Conservation (phyloP, 1,140 invertebrate species). For the Neodiprion pinetum region DNA sequence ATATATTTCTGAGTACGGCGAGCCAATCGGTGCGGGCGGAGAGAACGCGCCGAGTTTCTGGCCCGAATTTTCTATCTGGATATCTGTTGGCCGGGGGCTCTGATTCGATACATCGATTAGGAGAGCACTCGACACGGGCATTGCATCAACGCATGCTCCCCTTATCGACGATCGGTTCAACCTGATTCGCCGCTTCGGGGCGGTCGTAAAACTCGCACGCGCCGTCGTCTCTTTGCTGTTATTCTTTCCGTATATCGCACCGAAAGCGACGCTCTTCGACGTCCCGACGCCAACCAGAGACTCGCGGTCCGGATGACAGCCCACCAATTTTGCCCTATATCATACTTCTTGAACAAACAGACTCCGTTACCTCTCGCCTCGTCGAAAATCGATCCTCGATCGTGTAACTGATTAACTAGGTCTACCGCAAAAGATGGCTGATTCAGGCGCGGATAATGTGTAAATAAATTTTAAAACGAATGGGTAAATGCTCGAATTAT, state of each 20-base stretch:
- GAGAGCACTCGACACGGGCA: background rate
- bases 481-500: too few species aligned
- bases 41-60: background rate
- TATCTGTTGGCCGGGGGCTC: background rate
- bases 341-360: too few species aligned
- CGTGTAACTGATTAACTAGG: too few species aligned
- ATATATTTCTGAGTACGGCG: too few species aligned
- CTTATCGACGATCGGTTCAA: background rate
- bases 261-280: background rate
- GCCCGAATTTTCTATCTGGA: background rate
- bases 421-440: too few species aligned
- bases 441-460: too few species aligned
- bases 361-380: too few species aligned
- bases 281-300: too few species aligned
- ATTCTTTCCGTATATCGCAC: slow-evolving; percentile 5
- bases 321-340: slow-evolving; percentile 50
- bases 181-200: slow-evolving; percentile 39
- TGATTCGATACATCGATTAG: slow-evolving; percentile 2
- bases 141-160: background rate
- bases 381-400: too few species aligned
- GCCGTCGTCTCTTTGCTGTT: slow-evolving; percentile 27
- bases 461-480: too few species aligned
- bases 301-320: slow-evolving; percentile 41
- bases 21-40: background rate
- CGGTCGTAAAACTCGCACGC: slow-evolving; percentile 40